Evolutionary conservation across 2,797 vertebrate genomes (phyloP).

Genomic region (Cossypha caffra): DNA sequence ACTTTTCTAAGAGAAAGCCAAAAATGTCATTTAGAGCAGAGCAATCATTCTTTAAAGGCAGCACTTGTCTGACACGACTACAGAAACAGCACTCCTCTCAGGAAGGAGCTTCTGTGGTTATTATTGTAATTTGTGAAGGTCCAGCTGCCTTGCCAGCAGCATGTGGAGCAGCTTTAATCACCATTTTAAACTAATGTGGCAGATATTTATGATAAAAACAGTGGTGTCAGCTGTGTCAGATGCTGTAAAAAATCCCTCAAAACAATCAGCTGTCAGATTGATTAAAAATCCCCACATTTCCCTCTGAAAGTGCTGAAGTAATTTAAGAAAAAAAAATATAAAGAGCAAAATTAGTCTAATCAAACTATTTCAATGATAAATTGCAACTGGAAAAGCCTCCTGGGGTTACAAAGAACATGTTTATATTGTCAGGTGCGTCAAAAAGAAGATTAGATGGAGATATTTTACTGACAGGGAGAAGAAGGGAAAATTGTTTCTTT

Average conservation of each 20-base stretch:
- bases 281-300: conserved; percentile 10
- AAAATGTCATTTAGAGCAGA: conserved; percentile 64
- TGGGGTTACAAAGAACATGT: conserved; percentile 23
- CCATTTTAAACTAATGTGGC: conserved; percentile 56
- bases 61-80: conserved; percentile 50
- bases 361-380: conserved; percentile 55
- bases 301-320: neutral
- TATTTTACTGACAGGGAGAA: neutral
- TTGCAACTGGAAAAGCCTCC: conserved; percentile 37
- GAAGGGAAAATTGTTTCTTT: neutral
- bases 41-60: conserved; percentile 71
- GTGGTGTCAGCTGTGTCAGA: conserved; percentile 48
- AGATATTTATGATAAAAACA: conserved; percentile 62
- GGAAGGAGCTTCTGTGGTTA: conserved; percentile 58
- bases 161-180: conserved; percentile 63
- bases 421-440: conserved; percentile 72
- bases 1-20: conserved; percentile 54
- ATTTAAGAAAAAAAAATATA: conserved; percentile 38
- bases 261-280: conserved; percentile 57
- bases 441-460: neutral
- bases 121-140: conserved; percentile 65
- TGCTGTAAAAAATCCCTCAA: conserved; percentile 27
- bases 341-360: conserved; percentile 59
- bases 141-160: conserved; percentile 61
- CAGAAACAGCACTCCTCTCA: conserved; percentile 50